Base-by-base conservation (phyloP, 2,888 invertebrate species). In the Coelopa pilipes region DNA sequence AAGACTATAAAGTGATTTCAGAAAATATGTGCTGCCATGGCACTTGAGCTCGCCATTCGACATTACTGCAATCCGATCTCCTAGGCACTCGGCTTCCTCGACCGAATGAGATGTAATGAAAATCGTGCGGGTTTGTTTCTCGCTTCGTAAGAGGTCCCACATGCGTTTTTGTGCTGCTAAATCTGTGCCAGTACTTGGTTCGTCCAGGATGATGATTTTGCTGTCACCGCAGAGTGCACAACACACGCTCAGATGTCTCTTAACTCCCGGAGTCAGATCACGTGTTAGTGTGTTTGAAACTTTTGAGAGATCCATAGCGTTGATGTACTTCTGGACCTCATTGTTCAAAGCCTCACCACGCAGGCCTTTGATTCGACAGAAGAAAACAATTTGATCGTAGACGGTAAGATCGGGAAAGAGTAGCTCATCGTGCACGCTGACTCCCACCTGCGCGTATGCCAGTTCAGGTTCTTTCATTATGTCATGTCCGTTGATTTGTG, bases 21-120 rank as follows among this genome's bases (percentile, higher is more conserved):
- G 89, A 84, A 92, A 95, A 81, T 91, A 92, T 7, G 93, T 92
- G 0, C 93, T 92, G 10, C 95, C 96, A 75, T 92, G 92, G 83
- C 95, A 95, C 81, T 93, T 93, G 55, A 96, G 87, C 50, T 91
- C 89, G 0, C 96, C 96, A 62, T 91, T 90, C 0, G 94, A 91
- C 93, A 96, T 93, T 75, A 96, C 95, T 19, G 94, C 95, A 75
- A 96, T 93, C 50, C 95, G 89, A 86, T 96, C 95, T 0, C 94
- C 95, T 1, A 96, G 88, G 70, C 92, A 89, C 84, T 95, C 95
- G 0, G 96, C 95, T 86, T 96, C 94, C 80, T 95, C 94, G 93
- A 95, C 94, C 83, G 94, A 95, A 85, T 95, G 94, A 0, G 94
- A 93, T 0, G 95, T 93, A 72, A 96, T 87, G 60, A 96, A 89